These are phyloP conservation scores for Scaptomyza flava DNA, from an alignment of 2,888 invertebrate genomes.

Conservation along the genomic window DNA sequence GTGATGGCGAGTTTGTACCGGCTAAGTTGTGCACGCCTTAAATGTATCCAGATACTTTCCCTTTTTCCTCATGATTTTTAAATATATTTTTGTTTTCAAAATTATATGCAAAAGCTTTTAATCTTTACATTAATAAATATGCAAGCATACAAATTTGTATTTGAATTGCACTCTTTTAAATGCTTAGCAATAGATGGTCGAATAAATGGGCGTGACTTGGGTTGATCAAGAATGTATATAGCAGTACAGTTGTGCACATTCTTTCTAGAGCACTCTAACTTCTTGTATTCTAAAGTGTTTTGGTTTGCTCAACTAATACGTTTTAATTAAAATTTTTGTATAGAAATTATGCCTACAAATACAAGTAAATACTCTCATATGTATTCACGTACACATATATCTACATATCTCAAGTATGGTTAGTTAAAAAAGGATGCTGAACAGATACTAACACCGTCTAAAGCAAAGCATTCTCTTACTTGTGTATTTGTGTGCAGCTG, in stretches of 20 bases:
- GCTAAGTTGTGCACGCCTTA: neutral
- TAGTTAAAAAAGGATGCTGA: neutral
- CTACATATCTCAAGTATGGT: neutral
- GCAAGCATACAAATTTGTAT: no score
- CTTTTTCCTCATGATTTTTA: neutral
- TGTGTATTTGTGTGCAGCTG: constrained; percentile 14
- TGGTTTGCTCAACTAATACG: neutral
- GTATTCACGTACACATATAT: neutral
- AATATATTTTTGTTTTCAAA: no score
- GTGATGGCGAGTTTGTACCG: neutral
- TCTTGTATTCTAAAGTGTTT: neutral
- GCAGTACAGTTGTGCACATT: neutral
- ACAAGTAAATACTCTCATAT: neutral
- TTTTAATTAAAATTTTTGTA: constrained; percentile 1
- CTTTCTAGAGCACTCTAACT: neutral
- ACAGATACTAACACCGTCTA: neutral
- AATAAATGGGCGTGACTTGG: neutral
- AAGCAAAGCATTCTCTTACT: constrained; percentile 3
- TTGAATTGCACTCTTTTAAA: no score
- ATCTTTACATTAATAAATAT: no score
- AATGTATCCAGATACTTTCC: neutral
- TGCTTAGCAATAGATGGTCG: neutral
- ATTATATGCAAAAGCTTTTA: no score
- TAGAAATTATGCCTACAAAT: neutral
- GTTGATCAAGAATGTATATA: neutral